Conservation (phyloP, 1,140 invertebrate genomes). For the Pseudobourletiella spinata region DNA sequence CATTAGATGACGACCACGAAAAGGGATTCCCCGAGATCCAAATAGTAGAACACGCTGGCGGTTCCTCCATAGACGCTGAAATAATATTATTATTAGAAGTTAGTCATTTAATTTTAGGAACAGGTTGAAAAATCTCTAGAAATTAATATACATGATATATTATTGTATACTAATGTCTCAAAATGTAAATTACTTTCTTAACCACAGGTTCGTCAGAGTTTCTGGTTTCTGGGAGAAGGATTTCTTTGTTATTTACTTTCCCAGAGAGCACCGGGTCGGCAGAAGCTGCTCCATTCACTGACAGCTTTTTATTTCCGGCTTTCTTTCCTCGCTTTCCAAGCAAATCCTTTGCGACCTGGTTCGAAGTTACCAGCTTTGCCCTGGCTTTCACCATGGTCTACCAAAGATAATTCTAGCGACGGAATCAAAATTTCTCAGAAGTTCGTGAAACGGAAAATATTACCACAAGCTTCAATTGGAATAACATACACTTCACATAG, state of each 20-base stretch:
- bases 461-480: too few relatives aligned
- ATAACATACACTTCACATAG: too few relatives aligned
- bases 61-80: constrained; percentile 66
- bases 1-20: constrained; percentile 89
- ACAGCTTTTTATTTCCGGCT: background rate
- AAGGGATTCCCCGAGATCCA: constrained; percentile 80
- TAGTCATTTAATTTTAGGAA: background rate
- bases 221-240: constrained; percentile 20
- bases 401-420: too few relatives aligned
- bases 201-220: constrained; percentile 21
- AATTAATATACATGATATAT: background rate
- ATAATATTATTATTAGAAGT: background rate
- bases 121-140: background rate
- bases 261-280: background rate
- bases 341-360: constrained; percentile 32
- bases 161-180: background rate
- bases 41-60: constrained; percentile 86
- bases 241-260: constrained; percentile 2
- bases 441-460: too few relatives aligned
- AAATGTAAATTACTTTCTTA: constrained; percentile 8
- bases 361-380: constrained; percentile 19
- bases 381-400: constrained; percentile 14
- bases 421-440: too few relatives aligned
- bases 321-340: constrained; percentile 14
- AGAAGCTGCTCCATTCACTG: background rate